Evolutionary conservation across 2,113 vertebrate species (phyloP).

Genomic region (Sinocyclocheilus anophthalmus): DNA sequence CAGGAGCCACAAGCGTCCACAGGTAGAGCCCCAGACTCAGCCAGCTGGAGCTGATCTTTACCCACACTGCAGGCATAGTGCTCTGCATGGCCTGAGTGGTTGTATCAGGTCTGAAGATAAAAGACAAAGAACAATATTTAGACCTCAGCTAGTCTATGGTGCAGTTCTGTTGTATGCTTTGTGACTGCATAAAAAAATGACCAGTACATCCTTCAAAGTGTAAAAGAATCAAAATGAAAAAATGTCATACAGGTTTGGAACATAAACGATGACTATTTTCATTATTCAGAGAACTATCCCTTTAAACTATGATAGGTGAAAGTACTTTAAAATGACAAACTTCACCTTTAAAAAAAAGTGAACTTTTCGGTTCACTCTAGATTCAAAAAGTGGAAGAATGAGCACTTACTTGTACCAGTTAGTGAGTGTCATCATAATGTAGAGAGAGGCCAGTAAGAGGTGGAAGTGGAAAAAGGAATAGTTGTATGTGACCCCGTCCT

Average conservation of each 20-base stretch:
- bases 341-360: no score
- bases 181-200: background rate
- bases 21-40: constrained; percentile 89
- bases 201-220: background rate
- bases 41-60: constrained; percentile 96
- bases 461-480: constrained; percentile 97
- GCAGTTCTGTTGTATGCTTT: background rate
- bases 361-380: background rate
- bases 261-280: background rate
- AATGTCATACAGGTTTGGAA: no score
- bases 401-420: constrained; percentile 94
- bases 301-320: background rate
- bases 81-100: constrained; percentile 77
- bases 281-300: background rate
- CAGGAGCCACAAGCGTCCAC: constrained; percentile 91
- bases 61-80: constrained; percentile 93
- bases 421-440: constrained; percentile 99
- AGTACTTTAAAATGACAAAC: background rate
- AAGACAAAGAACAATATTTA: background rate
- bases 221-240: no score
- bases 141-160: background rate
- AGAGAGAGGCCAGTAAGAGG: constrained; percentile 89
- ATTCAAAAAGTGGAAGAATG: background rate
- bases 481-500: constrained; percentile 86
- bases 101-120: constrained; percentile 78